Conservation (phyloP, 2,113 vertebrate genomes). For the Jaculus jaculus region DNA sequence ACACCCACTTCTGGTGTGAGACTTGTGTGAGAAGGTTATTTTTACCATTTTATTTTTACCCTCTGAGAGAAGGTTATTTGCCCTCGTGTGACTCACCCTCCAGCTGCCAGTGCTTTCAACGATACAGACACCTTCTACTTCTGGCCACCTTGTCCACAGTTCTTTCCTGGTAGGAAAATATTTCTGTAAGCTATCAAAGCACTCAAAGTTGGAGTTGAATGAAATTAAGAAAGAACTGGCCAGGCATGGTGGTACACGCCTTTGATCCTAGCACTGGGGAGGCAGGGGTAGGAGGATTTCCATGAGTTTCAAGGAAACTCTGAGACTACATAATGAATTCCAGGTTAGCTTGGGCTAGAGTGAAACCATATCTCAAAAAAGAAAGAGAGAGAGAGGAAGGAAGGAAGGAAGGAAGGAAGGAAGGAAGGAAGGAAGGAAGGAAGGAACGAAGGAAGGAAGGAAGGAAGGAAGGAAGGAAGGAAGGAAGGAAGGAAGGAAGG, state of each 20-base stretch:
- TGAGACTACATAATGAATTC: too few species aligned
- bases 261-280: too few species aligned
- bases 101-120: slow-evolving; percentile 46
- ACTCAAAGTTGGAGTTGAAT: neutral
- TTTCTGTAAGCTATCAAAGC: neutral
- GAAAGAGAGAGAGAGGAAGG: too few species aligned
- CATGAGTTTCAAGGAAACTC: too few species aligned
- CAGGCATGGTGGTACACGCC: too few species aligned
- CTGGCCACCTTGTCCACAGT: neutral
- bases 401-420: too few species aligned
- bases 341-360: too few species aligned
- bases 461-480: neutral
- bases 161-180: neutral
- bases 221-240: neutral
- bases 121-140: neutral
- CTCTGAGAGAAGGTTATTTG: slow-evolving; percentile 49
- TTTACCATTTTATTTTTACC: slow-evolving; percentile 65
- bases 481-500: too few species aligned
- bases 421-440: too few species aligned
- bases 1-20: slow-evolving; percentile 42
- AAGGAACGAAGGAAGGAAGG: too few species aligned
- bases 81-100: slow-evolving; percentile 35
- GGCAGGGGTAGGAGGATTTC: too few species aligned
- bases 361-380: too few species aligned
- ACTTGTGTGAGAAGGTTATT: slow-evolving; percentile 38